Evolutionary conservation across 2,113 vertebrate genomes (phyloP), one percentile per base, ranked within the genome.

Genomic region (Aptenodytes forsteri): DNA sequence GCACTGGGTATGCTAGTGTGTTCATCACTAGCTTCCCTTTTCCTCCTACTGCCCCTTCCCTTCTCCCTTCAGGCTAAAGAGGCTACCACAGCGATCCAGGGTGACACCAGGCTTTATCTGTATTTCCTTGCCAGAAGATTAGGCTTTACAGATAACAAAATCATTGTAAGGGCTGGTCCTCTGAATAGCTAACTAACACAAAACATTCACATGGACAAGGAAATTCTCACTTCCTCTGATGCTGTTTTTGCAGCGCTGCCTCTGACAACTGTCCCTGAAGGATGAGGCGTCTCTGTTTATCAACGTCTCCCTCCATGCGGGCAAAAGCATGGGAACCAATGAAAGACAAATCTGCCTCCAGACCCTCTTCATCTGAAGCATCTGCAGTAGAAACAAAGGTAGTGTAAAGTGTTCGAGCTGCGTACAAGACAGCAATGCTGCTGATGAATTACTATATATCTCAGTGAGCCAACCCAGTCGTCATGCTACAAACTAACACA

Each of bases 311-410:
- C 96, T 99, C 99, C 99, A 99, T 99, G 44, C 99, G 98, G 67
- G 99, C 99, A 86, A 99, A 99, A 25, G 99, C 99, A 47, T 99
- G 99, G 44, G 98, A 99, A 36, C 99, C 99, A 94, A 99, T 99
- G 91, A 99, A 99, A 59, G 98, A 99, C 85, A 99, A 89, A 92
- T 99, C 99, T 13, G 97, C 97, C 73, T 99, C 99, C 97, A 99
- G 97, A 70, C 98, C 98, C 75, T 99, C 99, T 66, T 99, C 99
- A 90, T 99, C 99, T 17, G 98, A 98, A 82, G 98, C 98, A 62
- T 99, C 99, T 99, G 97, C 92, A 98, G 98, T 46, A 94, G 86
- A 97, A 97, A 96, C 77, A 93, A 40, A 87, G 83, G 71, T 5
- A 75, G 62, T 5, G 25, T 20, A 36, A 59, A 56, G 11, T 3